phyloP scores from a whole-genome alignment of 2,797 vertebrate species.

The Spondyliosoma cantharus region DNA sequence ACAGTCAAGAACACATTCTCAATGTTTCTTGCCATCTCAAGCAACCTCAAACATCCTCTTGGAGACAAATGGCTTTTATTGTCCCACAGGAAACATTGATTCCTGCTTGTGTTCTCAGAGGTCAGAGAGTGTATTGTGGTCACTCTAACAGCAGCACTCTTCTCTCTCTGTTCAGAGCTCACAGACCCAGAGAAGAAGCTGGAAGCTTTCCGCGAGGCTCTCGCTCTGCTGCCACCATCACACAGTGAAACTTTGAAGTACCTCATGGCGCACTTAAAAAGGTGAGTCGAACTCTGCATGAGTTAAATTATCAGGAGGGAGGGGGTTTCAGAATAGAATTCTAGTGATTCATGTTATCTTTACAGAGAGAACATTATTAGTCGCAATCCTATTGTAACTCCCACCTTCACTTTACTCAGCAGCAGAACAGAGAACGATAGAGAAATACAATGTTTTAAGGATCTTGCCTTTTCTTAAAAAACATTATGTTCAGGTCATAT shows the following conservation, averaged over 20 bases:
- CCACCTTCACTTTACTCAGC: not conserved
- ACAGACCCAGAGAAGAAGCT: slow-evolving; percentile 92
- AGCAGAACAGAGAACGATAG: not conserved
- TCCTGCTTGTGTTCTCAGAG: slow-evolving; percentile 31
- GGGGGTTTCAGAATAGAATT: not conserved
- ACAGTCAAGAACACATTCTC: slow-evolving; percentile 3
- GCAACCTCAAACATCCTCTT: slow-evolving; percentile 26
- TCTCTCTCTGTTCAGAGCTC: slow-evolving; percentile 85
- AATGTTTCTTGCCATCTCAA: slow-evolving; percentile 1
- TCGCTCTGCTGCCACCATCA: slow-evolving; percentile 92
- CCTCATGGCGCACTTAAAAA: slow-evolving; percentile 98
- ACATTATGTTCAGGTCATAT: not conserved
- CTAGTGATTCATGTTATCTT: not conserved
- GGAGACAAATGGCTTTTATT: slow-evolving; percentile 54
- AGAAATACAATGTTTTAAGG: no score
- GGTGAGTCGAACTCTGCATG: slow-evolving; percentile 78
- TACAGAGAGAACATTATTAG: not conserved
- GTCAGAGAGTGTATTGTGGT: slow-evolving; percentile 23
- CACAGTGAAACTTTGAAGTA: slow-evolving; percentile 96
- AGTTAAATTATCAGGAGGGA: not conserved
- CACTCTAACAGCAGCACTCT: slow-evolving; percentile 27
- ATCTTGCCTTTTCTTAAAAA: no score
- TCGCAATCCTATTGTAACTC: not conserved
- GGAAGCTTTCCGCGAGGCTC: slow-evolving; percentile 92
- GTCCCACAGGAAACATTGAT: slow-evolving; percentile 47